A percentile compares a stretch with the other conserved stretches of the same genome.
Conservation (phyloP, 2,113 vertebrate species). For the Cyrtonyx montezumae region DNA sequence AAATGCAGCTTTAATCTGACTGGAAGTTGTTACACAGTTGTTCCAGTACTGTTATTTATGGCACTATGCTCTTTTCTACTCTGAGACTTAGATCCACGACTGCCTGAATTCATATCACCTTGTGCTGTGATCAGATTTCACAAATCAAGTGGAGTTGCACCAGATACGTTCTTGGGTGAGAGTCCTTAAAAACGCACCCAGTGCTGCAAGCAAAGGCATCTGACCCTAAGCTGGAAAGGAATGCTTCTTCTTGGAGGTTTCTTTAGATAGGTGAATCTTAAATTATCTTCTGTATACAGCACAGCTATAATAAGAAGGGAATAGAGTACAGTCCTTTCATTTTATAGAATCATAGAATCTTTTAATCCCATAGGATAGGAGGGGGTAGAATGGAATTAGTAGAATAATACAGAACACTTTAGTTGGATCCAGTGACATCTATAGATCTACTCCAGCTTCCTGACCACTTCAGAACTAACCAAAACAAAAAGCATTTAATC, state of each 20-base stretch:
- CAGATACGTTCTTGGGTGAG: background rate
- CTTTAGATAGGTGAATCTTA: background rate
- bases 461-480: background rate
- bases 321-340: background rate
- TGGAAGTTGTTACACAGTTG: background rate
- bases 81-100: background rate
- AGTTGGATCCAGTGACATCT: background rate
- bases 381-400: background rate
- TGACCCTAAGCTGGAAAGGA: background rate
- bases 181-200: background rate
- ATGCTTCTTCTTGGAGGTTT: background rate
- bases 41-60: background rate
- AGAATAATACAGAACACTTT: background rate
- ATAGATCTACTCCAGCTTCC: background rate
- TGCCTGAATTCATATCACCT: constrained; percentile 4
- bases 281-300: background rate
- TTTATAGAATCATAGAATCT: background rate
- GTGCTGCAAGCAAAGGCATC: background rate
- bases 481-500: background rate
- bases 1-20: background rate
- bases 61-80: background rate
- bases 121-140: constrained; percentile 27
- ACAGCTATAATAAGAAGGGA: background rate
- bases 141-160: background rate
- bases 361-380: background rate